Base-by-base conservation (phyloP, 2,113 vertebrate species). In the Lasiurus borealis region DNA sequence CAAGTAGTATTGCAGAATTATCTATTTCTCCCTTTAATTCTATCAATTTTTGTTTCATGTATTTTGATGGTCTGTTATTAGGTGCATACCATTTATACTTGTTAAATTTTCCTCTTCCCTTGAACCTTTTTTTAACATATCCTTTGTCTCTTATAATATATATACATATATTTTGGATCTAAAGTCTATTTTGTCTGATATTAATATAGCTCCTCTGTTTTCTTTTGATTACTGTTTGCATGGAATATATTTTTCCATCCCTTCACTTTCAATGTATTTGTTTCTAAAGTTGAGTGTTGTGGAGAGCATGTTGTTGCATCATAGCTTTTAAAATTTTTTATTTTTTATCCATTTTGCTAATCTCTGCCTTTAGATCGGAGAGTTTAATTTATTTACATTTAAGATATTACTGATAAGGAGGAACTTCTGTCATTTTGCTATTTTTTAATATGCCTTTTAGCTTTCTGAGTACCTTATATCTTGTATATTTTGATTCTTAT, bases 401-500 rank as follows among this genome's bases (percentile, higher is more conserved):
- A 44, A 85, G 81, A 21, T 81, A 71, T 93, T 81, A 31, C 19
- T 84, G 31, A 29, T 84, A 57, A 91, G 44, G 54, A 75, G n/a
- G 44, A 40, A 59, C 15, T 50, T 44, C 34, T 96, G 19, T 81
- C 57, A 64, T 88, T 85, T 92, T 88, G 34, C 36, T 80, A 0
- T 44, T 94, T 81, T 78, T 80, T 44, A 13, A 13, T 72, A 78
- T 72, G 69, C 34, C 19, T 77, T 68, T 3, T 23, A 31, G 19
- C 50, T 72, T 77, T 77, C 76, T 88, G n/a, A 52, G 23, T 83
- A 29, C 7, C 14, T 90, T 4, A 0, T n/a, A 50, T 36, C 3
- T 44, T 93, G 2, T 73, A 14, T 84, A 75, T 81, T 94, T 91
- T 92, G 34, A 66, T 69, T 96, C 68, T 88, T 89, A 54, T 57